Conservation (phyloP, 2,888 invertebrate species). For the Orthonevra nobilis region DNA sequence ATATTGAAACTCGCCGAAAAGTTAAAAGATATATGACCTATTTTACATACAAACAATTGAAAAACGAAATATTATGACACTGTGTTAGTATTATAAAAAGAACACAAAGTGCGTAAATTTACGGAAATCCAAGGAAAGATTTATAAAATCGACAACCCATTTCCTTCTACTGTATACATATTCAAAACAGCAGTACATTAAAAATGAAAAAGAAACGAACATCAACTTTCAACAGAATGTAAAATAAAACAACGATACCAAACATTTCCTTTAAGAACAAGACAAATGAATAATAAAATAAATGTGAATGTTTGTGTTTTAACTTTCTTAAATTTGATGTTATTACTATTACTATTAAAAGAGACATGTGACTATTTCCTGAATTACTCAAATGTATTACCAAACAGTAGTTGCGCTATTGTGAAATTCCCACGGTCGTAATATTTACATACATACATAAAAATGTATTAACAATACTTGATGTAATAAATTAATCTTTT, state of each 20-base stretch:
- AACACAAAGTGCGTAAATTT: conserved; percentile 1
- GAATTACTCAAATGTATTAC: conserved; percentile 41
- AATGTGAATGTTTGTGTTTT: too few species aligned
- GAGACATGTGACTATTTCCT: too few species aligned
- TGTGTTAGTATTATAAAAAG: conserved; percentile 6
- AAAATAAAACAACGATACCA: too few species aligned
- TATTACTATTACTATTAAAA: too few species aligned
- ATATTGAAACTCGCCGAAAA: conserved; percentile 17
- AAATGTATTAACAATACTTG: conserved; percentile 67
- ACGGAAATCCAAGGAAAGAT: conserved; percentile 14
- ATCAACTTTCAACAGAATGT: conserved; percentile 18
- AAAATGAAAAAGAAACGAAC: neutral
- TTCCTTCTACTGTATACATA: neutral
- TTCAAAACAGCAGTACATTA: neutral
- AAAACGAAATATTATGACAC: conserved; percentile 25
- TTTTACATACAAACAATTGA: conserved; percentile 48
- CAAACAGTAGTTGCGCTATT: conserved; percentile 21
- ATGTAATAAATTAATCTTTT: conserved; percentile 69
- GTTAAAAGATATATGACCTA: conserved; percentile 41
- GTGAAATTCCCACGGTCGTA: conserved; percentile 41
- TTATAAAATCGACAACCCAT: conserved; percentile 19
- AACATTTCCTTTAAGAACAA: too few species aligned
- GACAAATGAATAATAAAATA: too few species aligned
- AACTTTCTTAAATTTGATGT: too few species aligned
- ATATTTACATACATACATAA: conserved; percentile 60